phyloP scores from a whole-genome alignment of 2,113 vertebrate genomes.

The Acrocephalus arundinaceus region DNA sequence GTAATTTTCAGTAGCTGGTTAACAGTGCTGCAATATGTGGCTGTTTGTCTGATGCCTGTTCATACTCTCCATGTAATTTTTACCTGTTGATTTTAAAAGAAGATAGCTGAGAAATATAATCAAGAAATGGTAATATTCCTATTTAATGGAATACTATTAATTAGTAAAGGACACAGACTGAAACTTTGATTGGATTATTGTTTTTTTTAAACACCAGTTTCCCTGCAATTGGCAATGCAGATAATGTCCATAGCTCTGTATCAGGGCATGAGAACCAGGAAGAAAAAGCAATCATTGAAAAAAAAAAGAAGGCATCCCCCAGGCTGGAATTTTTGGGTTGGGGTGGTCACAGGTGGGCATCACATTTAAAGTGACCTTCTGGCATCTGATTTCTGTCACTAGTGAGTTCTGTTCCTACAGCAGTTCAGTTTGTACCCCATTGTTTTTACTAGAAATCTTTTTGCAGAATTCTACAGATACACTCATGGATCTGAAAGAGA shows the following conservation, averaged over 20 bases:
- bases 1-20: background rate
- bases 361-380: background rate
- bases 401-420: background rate
- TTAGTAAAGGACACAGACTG: background rate
- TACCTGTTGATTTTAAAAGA: conserved; percentile 10
- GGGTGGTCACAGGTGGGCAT: background rate
- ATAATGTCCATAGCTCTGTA: background rate
- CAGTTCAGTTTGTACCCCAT: background rate
- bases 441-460: background rate
- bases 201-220: background rate
- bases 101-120: background rate
- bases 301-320: background rate
- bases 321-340: background rate
- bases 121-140: background rate
- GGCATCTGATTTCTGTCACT: background rate
- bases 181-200: background rate
- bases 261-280: background rate
- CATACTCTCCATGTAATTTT: background rate
- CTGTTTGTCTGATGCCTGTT: background rate
- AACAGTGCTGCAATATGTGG: background rate
- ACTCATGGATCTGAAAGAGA: background rate
- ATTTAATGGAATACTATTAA: background rate
- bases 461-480: background rate
- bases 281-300: background rate
- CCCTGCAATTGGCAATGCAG: background rate